Evolutionary conservation across 2,113 vertebrate species (phyloP).

Genomic region (Pandion haliaetus): DNA sequence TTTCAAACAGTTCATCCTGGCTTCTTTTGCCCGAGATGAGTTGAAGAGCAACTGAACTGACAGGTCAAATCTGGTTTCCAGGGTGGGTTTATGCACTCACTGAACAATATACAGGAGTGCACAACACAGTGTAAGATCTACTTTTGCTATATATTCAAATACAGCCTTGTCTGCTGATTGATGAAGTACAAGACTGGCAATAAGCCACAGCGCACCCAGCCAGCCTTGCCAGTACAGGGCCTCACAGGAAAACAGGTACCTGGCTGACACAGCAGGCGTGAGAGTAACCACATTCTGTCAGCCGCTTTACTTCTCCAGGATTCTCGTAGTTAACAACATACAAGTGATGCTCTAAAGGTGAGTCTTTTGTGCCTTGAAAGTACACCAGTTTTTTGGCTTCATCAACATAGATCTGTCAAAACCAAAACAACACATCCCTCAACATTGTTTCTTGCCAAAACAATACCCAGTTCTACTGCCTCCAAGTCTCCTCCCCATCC

Average conservation of each 20-base stretch:
- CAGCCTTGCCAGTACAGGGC: neutral
- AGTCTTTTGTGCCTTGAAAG: conserved; percentile 83
- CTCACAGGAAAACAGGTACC: conserved; percentile 53
- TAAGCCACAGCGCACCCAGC: neutral
- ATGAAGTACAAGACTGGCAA: neutral
- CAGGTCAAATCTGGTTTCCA: neutral
- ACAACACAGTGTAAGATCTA: neutral
- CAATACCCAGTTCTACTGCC: neutral
- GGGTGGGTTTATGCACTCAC: neutral
- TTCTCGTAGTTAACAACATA: conserved; percentile 77
- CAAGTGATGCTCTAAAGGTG: conserved; percentile 81
- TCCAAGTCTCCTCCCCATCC: neutral
- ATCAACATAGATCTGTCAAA: conserved; percentile 80
- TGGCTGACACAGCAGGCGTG: conserved; percentile 80
- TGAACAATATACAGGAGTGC: neutral
- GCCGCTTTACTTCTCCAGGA: conserved; percentile 75
- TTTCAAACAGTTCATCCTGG: neutral
- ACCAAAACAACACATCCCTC: neutral
- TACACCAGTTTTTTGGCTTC: conserved; percentile 79
- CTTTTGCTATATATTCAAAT: neutral
- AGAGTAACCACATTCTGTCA: conserved; percentile 78
- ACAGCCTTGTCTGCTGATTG: neutral
- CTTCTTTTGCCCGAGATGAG: neutral
- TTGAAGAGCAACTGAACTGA: neutral
- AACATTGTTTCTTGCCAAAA: neutral